phyloP scores from a whole-genome alignment of 2,113 vertebrate species.

The Callorhinus ursinus region DNA sequence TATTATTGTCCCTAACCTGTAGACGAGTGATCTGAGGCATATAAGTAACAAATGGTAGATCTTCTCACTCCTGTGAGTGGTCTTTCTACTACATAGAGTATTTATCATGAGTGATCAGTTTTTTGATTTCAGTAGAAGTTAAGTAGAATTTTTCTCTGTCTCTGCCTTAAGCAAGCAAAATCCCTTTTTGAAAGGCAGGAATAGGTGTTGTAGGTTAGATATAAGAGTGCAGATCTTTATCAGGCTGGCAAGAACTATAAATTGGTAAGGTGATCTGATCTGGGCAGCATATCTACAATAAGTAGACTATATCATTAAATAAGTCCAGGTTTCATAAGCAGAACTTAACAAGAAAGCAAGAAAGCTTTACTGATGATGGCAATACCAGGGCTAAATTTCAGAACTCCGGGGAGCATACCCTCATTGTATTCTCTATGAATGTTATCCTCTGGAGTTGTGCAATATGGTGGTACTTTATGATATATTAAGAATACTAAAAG shows the following conservation, averaged over 20 bases:
- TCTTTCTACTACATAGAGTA: background rate
- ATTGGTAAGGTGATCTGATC: background rate
- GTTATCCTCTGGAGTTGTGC: background rate
- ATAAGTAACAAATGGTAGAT: conserved; percentile 2
- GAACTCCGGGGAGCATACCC: background rate
- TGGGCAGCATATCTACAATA: background rate
- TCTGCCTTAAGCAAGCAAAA: background rate
- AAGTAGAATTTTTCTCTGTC: conserved; percentile 3
- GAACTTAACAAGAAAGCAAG: background rate
- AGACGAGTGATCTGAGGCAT: background rate
- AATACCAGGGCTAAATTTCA: background rate
- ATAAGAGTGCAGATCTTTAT: background rate
- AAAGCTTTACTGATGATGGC: background rate
- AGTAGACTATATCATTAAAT: conserved; percentile 5
- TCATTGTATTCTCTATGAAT: background rate
- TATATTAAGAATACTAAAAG: conserved; percentile 13
- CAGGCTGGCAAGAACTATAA: background rate
- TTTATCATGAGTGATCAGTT: background rate
- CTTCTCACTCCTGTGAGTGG: background rate
- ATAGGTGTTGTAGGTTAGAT: background rate
- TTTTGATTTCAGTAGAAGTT: conserved; percentile 26
- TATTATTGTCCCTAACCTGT: background rate
- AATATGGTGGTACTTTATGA: background rate
- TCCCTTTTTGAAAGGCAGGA: background rate
- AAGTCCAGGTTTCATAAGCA: background rate